Evolutionary conservation across 2,888 invertebrate genomes (phyloP).

Genomic region (Eristalis arbustorum): DNA sequence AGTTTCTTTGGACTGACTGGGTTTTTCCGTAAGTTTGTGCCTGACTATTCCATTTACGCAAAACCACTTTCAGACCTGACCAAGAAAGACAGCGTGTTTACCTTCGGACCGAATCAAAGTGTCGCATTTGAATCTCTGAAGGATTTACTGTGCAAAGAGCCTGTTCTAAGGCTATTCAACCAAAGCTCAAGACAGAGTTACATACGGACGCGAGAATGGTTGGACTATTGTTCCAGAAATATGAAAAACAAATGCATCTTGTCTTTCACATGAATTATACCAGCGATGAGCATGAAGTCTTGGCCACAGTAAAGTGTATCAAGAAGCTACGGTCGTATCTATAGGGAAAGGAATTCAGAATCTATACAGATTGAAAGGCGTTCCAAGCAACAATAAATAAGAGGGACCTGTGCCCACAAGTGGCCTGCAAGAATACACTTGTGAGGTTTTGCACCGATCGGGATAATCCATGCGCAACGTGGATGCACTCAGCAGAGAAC

Average conservation of each 20-base stretch:
- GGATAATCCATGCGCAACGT: neutral
- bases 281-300: no score
- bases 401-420: slow-evolving; percentile 10
- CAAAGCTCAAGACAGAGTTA: slow-evolving; percentile 61
- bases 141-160: slow-evolving; percentile 23
- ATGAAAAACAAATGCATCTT: no score
- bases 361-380: slow-evolving; percentile 17
- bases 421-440: neutral
- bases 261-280: no score
- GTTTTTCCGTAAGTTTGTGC: slow-evolving; percentile 31
- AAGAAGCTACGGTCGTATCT: slow-evolving; percentile 66
- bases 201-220: slow-evolving; percentile 71
- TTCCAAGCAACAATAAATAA: slow-evolving; percentile 27
- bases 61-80: slow-evolving; percentile 31
- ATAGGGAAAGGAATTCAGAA: neutral
- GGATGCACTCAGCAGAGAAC: neutral
- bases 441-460: no score
- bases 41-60: slow-evolving; percentile 3
- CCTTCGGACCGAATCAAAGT: slow-evolving; percentile 73
- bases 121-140: slow-evolving; percentile 33
- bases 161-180: slow-evolving; percentile 73
- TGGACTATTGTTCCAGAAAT: slow-evolving; percentile 72
- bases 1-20: slow-evolving; percentile 18
- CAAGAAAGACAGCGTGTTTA: neutral
- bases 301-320: no score